Base-by-base conservation (phyloP, 2,888 invertebrate genomes). In the Glyphotaelius pellucidus region DNA sequence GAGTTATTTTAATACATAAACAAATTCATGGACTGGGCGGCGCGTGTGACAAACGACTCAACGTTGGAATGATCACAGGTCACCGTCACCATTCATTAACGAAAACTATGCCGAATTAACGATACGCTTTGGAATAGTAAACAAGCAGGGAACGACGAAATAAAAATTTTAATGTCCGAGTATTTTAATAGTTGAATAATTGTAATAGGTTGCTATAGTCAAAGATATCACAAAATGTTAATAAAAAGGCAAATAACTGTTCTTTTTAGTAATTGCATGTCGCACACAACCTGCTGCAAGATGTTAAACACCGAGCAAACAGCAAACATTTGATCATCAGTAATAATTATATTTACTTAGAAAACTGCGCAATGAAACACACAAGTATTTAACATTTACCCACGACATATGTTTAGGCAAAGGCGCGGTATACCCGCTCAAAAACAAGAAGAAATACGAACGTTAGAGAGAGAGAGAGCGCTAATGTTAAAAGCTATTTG, bases 31-130 rank as follows among this genome's bases (percentile, higher is more conserved):
- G 47, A 47, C 38, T 38, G 47, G 42, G 47, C 86, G 86, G n/a
- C 86, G 42, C 86, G 83, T 38, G 14, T 25, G 35, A 35, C 83
- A 67, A 67, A 83, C 83, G 83, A 83, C 83, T 4, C 83, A 15
- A 9, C 52, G 31, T 19, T 83, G 83, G 35, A 83, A 32, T 83
- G 83, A 83, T 5, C 32, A 19, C 35, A 83, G 35, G 67, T 67
- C 67, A 67, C 67, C 47, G 80, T 30, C n/a, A 80, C 81, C 81
- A 81, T 81, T 81, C 81, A 81, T 81, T 81, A 67, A 67, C n/a
- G 4, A 67, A 67, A 67, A 67, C 25, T 67, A 67, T 67, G n/a
- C 67, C 25, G 67, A 67, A 67, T 67, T 67, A 25, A 67, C 67
- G 1, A 67, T n/a, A 9, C 67, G n/a, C 25, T 25, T 67, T 25